phyloP scores from a whole-genome alignment of 1,140 invertebrate species.

The Tetragonula clypearis region DNA sequence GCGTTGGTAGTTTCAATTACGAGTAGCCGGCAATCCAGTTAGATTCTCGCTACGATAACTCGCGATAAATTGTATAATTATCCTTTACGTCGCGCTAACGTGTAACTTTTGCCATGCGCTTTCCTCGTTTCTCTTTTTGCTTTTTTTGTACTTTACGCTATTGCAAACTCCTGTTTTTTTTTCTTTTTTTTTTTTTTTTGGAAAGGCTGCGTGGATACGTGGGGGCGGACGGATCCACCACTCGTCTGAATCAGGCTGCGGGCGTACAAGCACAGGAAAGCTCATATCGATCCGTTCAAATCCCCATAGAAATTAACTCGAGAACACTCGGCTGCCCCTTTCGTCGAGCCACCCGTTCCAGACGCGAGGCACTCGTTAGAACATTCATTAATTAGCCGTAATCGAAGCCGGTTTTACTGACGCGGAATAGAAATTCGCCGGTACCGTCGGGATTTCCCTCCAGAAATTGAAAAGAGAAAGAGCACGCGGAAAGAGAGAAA shows the following conservation, averaged over 20 bases:
- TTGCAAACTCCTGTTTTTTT: not conserved
- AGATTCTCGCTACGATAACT: constrained; percentile 30
- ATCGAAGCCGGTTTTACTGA: constrained; percentile 60
- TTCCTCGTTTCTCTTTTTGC: not conserved
- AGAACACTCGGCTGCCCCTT: constrained; percentile 65
- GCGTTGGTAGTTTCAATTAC: constrained; percentile 6
- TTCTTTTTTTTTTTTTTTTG: not conserved
- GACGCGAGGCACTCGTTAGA: constrained; percentile 63
- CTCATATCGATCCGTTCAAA: constrained; percentile 62
- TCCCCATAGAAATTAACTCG: constrained; percentile 68
- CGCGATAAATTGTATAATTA: constrained; percentile 22
- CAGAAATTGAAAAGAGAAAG: constrained; percentile 24
- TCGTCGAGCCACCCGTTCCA: constrained; percentile 46
- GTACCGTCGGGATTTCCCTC: constrained; percentile 42
- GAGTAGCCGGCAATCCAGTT: not conserved
- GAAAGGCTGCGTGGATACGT: constrained; percentile 1
- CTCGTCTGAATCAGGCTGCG: constrained; percentile 25
- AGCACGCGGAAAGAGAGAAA: constrained; percentile 7
- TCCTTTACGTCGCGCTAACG: not conserved
- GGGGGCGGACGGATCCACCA: constrained; percentile 5
- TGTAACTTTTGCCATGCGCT: not conserved
- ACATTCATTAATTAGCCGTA: constrained; percentile 65
- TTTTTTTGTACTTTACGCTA: not conserved
- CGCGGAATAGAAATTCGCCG: constrained; percentile 60
- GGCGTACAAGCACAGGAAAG: constrained; percentile 36